phyloP scores from a whole-genome alignment of 2,113 vertebrate species.

The Notarius lentiginosus region DNA sequence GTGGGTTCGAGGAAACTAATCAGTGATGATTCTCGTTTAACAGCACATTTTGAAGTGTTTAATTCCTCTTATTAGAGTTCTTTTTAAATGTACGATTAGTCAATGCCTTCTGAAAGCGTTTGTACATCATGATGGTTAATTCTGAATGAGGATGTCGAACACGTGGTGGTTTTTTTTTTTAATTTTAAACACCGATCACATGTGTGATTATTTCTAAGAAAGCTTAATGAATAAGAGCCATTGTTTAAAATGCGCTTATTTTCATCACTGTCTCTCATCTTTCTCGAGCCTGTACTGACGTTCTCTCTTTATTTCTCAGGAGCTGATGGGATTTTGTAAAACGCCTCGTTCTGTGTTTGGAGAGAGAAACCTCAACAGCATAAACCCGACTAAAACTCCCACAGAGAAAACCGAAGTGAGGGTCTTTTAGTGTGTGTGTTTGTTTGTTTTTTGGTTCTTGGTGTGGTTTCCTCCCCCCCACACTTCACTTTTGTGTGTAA shows the following conservation, averaged over 20 bases:
- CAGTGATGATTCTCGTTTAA: not conserved
- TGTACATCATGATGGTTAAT: too few species aligned
- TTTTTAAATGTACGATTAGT: not conserved
- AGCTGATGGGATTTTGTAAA: slow-evolving; percentile 74
- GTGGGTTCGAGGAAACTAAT: not conserved
- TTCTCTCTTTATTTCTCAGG: slow-evolving; percentile 69
- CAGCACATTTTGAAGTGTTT: not conserved
- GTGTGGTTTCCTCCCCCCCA: too few species aligned
- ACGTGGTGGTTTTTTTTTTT: too few species aligned
- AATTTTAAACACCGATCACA: too few species aligned
- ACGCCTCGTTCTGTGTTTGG: slow-evolving; percentile 88
- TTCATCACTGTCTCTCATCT: not conserved
- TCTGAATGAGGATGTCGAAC: too few species aligned
- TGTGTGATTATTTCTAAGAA: not conserved
- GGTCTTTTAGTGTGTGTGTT: too few species aligned
- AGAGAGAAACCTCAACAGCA: slow-evolving; percentile 91
- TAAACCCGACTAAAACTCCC: slow-evolving; percentile 69
- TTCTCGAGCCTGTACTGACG: not conserved
- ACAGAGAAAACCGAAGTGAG: slow-evolving; percentile 77
- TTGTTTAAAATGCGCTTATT: not conserved
- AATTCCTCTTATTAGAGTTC: not conserved
- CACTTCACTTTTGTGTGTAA: not conserved
- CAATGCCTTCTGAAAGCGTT: not conserved
- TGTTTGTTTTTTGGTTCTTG: not conserved
- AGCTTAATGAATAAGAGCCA: not conserved